phyloP scores from a whole-genome alignment of 2,888 invertebrate species.

The Augiades crinisus region DNA sequence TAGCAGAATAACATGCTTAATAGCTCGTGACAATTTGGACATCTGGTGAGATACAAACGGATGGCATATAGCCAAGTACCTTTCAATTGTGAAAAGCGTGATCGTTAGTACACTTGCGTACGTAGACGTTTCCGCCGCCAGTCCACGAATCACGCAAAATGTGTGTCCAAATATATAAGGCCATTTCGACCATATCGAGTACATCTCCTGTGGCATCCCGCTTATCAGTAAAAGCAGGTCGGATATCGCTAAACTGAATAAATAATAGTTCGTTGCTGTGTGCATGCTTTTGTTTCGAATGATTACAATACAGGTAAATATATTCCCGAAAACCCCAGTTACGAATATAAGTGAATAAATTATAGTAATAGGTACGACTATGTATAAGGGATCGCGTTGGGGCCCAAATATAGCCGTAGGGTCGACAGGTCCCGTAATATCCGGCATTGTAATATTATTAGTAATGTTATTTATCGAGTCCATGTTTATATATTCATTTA shows the following conservation, averaged over 20 bases:
- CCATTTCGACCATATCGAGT: conserved; percentile 88
- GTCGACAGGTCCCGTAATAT: conserved; percentile 43
- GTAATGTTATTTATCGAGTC: conserved; percentile 25
- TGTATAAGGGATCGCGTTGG: conserved; percentile 78
- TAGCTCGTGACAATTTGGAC: conserved; percentile 92
- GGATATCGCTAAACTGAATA: conserved; percentile 92
- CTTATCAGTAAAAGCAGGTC: conserved; percentile 89
- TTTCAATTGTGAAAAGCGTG: conserved; percentile 91
- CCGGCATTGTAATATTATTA: conserved; percentile 29
- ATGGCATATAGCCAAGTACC: conserved; percentile 83
- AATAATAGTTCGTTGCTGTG: conserved; percentile 89
- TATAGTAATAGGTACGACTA: conserved; percentile 88
- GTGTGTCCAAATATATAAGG: conserved; percentile 89
- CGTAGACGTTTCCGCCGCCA: conserved; percentile 90
- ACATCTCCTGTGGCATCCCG: conserved; percentile 92
- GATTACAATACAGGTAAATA: conserved; percentile 92
- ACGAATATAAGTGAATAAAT: conserved; percentile 89
- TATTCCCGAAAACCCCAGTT: conserved; percentile 90
- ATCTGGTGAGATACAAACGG: conserved; percentile 88
- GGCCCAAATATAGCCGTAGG: conserved; percentile 63
- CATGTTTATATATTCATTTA: conserved; percentile 23
- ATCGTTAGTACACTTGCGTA: conserved; percentile 90
- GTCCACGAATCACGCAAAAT: conserved; percentile 89
- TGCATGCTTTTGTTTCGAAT: conserved; percentile 91
- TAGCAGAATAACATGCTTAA: conserved; percentile 89